Percentiles rank a stretch among this genome's conserved stretches.
Conservation (phyloP, 2,888 invertebrate species). For the Drosophila paramelanica region DNA sequence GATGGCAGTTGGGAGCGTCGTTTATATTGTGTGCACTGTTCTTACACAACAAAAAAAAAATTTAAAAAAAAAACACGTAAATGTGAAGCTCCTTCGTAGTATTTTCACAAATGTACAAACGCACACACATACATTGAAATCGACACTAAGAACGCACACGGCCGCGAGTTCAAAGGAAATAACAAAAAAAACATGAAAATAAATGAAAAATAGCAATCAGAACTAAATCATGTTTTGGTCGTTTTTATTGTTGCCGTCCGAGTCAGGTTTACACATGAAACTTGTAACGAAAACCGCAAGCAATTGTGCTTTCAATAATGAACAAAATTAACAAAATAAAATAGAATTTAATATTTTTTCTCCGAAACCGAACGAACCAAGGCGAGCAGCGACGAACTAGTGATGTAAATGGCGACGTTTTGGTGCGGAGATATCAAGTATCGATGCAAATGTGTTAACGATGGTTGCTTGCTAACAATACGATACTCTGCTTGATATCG, state of each 20-base stretch:
- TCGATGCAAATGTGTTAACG: not conserved
- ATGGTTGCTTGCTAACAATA: not conserved
- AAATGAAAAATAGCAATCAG: not conserved
- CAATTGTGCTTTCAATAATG: slow-evolving; percentile 38
- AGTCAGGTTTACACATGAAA: slow-evolving; percentile 10
- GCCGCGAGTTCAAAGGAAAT: slow-evolving; percentile 40
- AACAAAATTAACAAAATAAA: slow-evolving; percentile 60
- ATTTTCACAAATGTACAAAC: slow-evolving; percentile 28
- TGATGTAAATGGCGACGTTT: slow-evolving; percentile 23
- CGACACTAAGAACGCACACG: slow-evolving; percentile 30
- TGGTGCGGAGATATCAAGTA: slow-evolving; percentile 14
- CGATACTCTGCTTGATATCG: slow-evolving; percentile 7
- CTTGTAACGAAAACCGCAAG: slow-evolving; percentile 32
- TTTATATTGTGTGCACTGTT: slow-evolving; percentile 1
- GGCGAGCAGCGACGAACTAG: slow-evolving; percentile 57
- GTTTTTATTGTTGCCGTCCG: slow-evolving; percentile 16
- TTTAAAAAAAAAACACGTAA: slow-evolving; percentile 29
- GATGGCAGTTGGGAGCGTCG: slow-evolving; percentile 11
- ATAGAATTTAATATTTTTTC: slow-evolving; percentile 53
- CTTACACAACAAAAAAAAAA: slow-evolving; percentile 23
- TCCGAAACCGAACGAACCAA: slow-evolving; percentile 56
- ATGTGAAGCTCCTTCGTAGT: slow-evolving; percentile 28
- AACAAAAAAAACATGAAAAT: slow-evolving; percentile 39
- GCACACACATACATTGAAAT: slow-evolving; percentile 20
- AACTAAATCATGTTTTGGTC: slow-evolving; percentile 24